Percentiles rank a stretch among this genome's conserved stretches.
Evolutionary conservation across 1,140 invertebrate species (phyloP).

Genomic region (Panulirus ornatus): DNA sequence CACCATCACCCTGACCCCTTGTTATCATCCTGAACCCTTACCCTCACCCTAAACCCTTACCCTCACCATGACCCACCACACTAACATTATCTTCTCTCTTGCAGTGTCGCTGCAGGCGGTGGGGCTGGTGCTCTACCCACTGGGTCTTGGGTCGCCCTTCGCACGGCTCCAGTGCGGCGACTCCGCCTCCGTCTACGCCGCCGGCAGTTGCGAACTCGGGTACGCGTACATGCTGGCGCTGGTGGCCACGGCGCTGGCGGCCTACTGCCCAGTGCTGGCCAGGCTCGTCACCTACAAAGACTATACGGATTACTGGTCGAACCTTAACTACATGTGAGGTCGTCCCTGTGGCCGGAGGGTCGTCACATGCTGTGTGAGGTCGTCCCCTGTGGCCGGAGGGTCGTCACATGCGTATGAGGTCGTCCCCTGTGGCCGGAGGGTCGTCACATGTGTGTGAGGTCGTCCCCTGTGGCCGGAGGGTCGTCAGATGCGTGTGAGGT

Average conservation of each 20-base stretch:
- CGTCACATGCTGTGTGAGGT: no score
- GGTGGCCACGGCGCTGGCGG: slow-evolving; percentile 78
- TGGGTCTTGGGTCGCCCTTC: slow-evolving; percentile 79
- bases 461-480: no score
- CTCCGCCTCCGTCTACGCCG: slow-evolving; percentile 76
- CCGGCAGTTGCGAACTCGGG: slow-evolving; percentile 78
- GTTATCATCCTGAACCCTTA: background rate
- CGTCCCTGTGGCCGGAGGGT: no score
- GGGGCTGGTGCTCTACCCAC: slow-evolving; percentile 78
- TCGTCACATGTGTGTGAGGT: no score
- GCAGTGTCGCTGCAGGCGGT: slow-evolving; percentile 73
- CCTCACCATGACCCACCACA: background rate
- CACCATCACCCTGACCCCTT: background rate
- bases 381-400: no score
- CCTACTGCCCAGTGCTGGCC: slow-evolving; percentile 79
- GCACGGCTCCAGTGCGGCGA: slow-evolving; percentile 78
- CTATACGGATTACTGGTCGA: slow-evolving; percentile 73
- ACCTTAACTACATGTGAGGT: slow-evolving; percentile 70
- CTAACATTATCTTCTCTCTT: background rate
- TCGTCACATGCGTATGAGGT: no score
- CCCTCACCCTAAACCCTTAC: background rate
- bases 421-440: no score
- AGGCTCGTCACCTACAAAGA: slow-evolving; percentile 76
- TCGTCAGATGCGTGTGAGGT: no score
- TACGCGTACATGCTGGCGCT: slow-evolving; percentile 79